Evolutionary conservation across 2,888 invertebrate genomes (phyloP).

Genomic region (Diplazon laetatorius): DNA sequence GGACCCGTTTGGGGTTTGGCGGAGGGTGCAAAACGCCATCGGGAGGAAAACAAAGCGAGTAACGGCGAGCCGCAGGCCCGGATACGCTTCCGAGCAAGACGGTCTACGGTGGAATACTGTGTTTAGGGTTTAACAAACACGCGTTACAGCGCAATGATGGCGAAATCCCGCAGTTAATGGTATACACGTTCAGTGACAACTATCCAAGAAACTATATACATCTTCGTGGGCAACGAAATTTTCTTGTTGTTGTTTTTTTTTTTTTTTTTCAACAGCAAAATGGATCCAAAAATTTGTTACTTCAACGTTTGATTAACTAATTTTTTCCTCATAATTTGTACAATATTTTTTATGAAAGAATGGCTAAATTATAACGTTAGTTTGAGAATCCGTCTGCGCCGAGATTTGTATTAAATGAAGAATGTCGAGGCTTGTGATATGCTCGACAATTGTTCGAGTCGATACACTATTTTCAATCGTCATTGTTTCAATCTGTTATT

Average conservation of each 20-base stretch:
- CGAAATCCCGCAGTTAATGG: no score
- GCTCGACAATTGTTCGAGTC: background rate
- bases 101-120: slow-evolving; percentile 21
- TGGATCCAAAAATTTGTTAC: no score
- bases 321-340: no score
- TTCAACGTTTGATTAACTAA: no score
- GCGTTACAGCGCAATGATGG: background rate
- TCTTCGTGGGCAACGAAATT: no score
- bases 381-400: background rate
- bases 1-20: slow-evolving; percentile 10
- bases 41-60: slow-evolving; percentile 57
- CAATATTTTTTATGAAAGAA: no score
- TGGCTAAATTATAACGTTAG: background rate
- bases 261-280: background rate
- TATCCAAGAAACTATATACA: no score
- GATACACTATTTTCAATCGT: background rate
- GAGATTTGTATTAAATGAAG: background rate
- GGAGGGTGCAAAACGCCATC: slow-evolving; percentile 25
- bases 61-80: slow-evolving; percentile 45
- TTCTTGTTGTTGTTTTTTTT: background rate
- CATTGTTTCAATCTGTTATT: slow-evolving; percentile 39
- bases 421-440: background rate
- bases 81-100: slow-evolving; percentile 52
- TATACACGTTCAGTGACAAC: slow-evolving; percentile 1
- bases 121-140: slow-evolving; percentile 26